These are phyloP conservation scores for Dendroctonus ponderosae DNA, from an alignment of 1,140 invertebrate species.

Conservation along the genomic window DNA sequence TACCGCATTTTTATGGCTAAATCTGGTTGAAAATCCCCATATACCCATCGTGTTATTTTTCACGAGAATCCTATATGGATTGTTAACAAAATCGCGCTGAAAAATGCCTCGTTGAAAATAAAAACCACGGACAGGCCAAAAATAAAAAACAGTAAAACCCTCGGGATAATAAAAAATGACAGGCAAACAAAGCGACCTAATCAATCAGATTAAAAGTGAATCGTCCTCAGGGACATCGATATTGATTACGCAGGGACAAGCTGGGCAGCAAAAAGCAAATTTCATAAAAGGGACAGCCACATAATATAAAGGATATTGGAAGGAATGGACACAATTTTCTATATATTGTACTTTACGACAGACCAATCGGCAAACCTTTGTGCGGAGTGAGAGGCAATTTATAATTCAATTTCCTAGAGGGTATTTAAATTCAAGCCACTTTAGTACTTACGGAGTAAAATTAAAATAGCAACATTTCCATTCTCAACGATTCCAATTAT, in stretches of 20 bases:
- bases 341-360: slow-evolving; percentile 3
- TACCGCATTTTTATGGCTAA: too few species aligned
- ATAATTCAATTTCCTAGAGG: too few species aligned
- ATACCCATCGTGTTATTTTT: too few species aligned
- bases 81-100: too few species aligned
- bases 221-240: slow-evolving; percentile 25
- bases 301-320: slow-evolving; percentile 3
- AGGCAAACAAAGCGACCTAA: slow-evolving; percentile 34
- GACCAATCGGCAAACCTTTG: slow-evolving; percentile 2
- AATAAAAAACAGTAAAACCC: slow-evolving; percentile 16
- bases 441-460: too few species aligned
- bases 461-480: too few species aligned
- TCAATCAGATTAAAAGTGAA: slow-evolving; percentile 40
- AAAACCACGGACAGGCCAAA: background rate
- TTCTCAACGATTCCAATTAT: too few species aligned
- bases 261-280: slow-evolving; percentile 18
- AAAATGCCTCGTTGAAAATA: too few species aligned
- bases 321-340: slow-evolving; percentile 2
- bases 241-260: slow-evolving; percentile 25
- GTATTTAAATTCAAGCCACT: too few species aligned
- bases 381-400: background rate
- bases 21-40: too few species aligned
- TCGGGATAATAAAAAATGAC: slow-evolving; percentile 22
- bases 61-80: too few species aligned
- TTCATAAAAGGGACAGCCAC: slow-evolving; percentile 11